Conservation (phyloP, 2,113 vertebrate species). For the Meleagris gallopavo region DNA sequence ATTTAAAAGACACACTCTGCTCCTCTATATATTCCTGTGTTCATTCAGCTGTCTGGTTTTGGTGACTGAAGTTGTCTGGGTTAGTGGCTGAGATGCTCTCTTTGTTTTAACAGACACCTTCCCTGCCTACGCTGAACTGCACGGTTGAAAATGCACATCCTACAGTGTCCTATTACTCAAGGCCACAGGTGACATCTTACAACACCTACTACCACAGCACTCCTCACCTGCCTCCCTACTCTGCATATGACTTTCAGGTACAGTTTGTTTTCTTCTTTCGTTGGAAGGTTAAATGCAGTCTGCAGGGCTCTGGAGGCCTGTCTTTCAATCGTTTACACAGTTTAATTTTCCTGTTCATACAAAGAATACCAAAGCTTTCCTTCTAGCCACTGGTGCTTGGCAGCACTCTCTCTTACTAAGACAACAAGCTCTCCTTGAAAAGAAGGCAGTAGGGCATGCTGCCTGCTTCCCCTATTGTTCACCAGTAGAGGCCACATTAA, state of each 20-base stretch:
- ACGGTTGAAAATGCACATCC: slow-evolving; percentile 88
- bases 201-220: slow-evolving; percentile 90
- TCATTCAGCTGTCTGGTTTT: neutral
- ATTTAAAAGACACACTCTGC: neutral
- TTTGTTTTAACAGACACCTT: slow-evolving; percentile 82
- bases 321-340: neutral
- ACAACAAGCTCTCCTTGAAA: neutral
- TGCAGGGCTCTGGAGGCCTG: neutral
- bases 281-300: slow-evolving; percentile 14
- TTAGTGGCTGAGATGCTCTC: neutral
- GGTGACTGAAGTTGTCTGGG: neutral
- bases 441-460: neutral
- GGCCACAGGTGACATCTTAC: slow-evolving; percentile 83
- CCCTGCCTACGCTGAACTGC: slow-evolving; percentile 85
- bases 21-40: neutral
- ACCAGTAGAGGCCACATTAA: neutral
- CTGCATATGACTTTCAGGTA: slow-evolving; percentile 96
- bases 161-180: slow-evolving; percentile 82
- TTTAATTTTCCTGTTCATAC: slow-evolving; percentile 17
- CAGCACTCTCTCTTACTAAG: neutral
- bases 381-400: neutral
- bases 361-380: neutral
- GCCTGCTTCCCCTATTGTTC: neutral
- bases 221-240: slow-evolving; percentile 95
- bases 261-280: neutral